Conservation (phyloP, 2,888 invertebrate species). For the Cryptocephalus primarius region DNA sequence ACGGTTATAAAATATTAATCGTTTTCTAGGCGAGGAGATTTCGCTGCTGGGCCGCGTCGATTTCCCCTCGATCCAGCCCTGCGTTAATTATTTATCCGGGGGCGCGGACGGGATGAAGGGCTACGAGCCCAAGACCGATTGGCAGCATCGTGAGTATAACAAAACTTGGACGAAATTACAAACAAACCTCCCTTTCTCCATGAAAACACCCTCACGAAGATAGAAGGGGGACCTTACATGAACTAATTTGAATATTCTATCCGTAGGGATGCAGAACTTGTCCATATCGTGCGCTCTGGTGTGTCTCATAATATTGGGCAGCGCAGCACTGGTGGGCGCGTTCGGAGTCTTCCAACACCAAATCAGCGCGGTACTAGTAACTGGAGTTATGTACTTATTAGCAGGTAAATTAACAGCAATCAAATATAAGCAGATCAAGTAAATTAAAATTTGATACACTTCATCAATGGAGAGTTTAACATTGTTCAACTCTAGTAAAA, state of each 20-base stretch:
- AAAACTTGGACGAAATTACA: neutral
- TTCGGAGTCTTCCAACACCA: slow-evolving; percentile 85
- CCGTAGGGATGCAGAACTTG: slow-evolving; percentile 86
- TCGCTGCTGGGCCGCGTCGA: slow-evolving; percentile 52
- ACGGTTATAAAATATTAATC: neutral
- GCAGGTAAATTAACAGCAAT: slow-evolving; percentile 53
- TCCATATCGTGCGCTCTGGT: slow-evolving; percentile 92
- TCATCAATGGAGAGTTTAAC: too few species aligned
- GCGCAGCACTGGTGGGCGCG: slow-evolving; percentile 77
- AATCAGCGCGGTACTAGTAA: slow-evolving; percentile 86
- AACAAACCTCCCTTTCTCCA: too few species aligned
- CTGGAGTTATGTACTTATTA: slow-evolving; percentile 87
- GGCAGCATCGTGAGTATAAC: slow-evolving; percentile 62
- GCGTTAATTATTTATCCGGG: slow-evolving; percentile 71
- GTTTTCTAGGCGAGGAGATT: slow-evolving; percentile 57
- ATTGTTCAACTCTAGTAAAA: too few species aligned
- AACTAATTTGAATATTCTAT: neutral
- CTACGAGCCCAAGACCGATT: slow-evolving; percentile 66
- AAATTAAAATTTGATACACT: too few species aligned
- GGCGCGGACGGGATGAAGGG: slow-evolving; percentile 51
- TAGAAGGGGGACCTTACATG: too few species aligned
- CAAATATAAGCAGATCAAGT: neutral
- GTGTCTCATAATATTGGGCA: slow-evolving; percentile 77
- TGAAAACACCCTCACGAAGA: too few species aligned
- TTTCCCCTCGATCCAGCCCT: slow-evolving; percentile 55